Base-by-base conservation (phyloP, 2,888 invertebrate species). In the Crioceris asparagi region DNA sequence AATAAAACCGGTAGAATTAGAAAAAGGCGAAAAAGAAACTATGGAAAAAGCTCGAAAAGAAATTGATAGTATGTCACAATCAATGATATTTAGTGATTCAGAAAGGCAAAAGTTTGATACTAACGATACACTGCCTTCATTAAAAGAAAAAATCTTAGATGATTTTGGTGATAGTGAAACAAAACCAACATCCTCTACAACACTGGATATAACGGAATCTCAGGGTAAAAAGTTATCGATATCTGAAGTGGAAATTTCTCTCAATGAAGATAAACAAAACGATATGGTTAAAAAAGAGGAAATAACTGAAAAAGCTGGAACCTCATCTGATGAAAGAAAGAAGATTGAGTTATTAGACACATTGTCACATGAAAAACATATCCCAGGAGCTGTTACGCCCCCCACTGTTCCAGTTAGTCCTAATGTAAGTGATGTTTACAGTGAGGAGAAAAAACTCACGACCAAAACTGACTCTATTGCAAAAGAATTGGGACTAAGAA, bases 401-500 rank as follows among this genome's bases (percentile, higher is more conserved):
- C 78, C 79, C 26, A 79, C 79, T 16, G 79, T 75, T 6, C 79
- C 79, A 16, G 77, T 77, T 1, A 79, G 79, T 58, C 79, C 79
- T 4, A 54, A 56, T 35, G 45, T 57, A 23, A 55, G 53, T 43
- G 59, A 59, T 32, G 44, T 45, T 35, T 41, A 38, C 23, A 41
- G 39, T 15, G 36, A 38, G 16, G 41, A 40, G 29, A 7, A 6
- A 2, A 27, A 8, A 2, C 15, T 14, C 27, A 11, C 12, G 12
- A 15, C 12, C 14, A 14, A 27, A 5, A 27, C 27, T 14, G 33
- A 33, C n/a, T 32, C 36, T 23, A 27, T 3, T 4, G 27, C 11
- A 4, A 27, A 12, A 11, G 27, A 12, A 7, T n/a, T n/a, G n/a
- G 72, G 73, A 33, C 61, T 73, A 52, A 66, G 71, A 29, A 75